phyloP scores from a whole-genome alignment of 2,888 invertebrate genomes.

The Galeopsomyia nigrocyanea region DNA sequence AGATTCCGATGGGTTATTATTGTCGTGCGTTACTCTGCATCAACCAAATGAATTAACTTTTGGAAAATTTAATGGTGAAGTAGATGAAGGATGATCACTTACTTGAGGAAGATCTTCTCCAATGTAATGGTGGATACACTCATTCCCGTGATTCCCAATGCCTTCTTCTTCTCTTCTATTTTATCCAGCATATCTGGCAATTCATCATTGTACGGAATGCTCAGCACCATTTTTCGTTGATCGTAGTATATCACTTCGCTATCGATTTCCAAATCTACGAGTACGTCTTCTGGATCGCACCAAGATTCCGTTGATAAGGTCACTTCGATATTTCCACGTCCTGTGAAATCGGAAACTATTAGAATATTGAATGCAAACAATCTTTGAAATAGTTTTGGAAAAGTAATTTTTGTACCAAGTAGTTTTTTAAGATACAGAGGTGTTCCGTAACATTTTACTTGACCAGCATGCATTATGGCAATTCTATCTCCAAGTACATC shows the following conservation, averaged over 20 bases:
- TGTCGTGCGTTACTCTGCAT: background rate
- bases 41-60: background rate
- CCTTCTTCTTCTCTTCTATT: constrained; percentile 73
- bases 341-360: constrained; percentile 44
- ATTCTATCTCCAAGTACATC: constrained; percentile 90
- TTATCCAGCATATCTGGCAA: constrained; percentile 76
- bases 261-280: constrained; percentile 67
- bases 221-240: constrained; percentile 71
- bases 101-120: constrained; percentile 93
- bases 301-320: constrained; percentile 61
- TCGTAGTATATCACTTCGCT: constrained; percentile 67
- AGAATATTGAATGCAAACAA: background rate
- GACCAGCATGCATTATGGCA: constrained; percentile 84
- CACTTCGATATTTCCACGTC: constrained; percentile 62
- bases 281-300: constrained; percentile 61
- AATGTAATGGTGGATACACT: constrained; percentile 90
- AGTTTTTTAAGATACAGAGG: constrained; percentile 82
- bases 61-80: no score
- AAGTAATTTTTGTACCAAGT: constrained; percentile 65
- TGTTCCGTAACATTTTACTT: constrained; percentile 82
- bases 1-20: background rate
- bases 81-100: constrained; percentile 10
- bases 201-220: constrained; percentile 71
- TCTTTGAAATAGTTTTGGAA: background rate
- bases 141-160: constrained; percentile 80